These are phyloP conservation scores for Zygothrica quintamaculata DNA, from an alignment of 2,888 invertebrate genomes.

Conservation along the genomic window DNA sequence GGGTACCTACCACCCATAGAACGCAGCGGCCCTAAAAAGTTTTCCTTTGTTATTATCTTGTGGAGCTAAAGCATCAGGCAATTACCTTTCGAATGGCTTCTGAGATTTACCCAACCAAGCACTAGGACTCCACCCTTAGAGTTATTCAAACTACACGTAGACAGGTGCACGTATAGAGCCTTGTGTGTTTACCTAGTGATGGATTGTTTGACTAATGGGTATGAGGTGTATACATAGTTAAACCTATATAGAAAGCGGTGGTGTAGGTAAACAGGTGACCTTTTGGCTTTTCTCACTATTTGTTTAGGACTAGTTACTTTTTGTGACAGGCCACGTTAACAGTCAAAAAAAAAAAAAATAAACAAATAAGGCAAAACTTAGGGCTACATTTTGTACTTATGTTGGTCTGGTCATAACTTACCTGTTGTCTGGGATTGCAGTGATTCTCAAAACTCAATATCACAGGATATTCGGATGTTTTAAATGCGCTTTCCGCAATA, in stretches of 20 bases:
- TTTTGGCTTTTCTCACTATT: constrained; percentile 20
- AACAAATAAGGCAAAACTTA: constrained; percentile 12
- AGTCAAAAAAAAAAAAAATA: too few relatives aligned
- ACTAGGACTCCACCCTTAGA: neutral
- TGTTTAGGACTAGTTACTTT: constrained; percentile 46
- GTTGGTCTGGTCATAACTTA: constrained; percentile 46
- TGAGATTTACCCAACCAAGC: constrained; percentile 58
- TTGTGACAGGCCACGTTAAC: constrained; percentile 2
- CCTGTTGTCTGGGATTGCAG: constrained; percentile 96
- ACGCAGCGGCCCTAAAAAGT: constrained; percentile 52
- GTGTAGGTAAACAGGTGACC: neutral
- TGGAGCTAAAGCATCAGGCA: constrained; percentile 70
- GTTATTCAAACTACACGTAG: constrained; percentile 14
- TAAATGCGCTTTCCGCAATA: constrained; percentile 98
- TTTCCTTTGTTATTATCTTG: constrained; percentile 76
- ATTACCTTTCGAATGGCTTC: constrained; percentile 76
- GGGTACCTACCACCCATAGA: neutral
- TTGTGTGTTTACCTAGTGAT: constrained; percentile 24
- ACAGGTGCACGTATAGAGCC: constrained; percentile 31
- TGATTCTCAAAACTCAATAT: constrained; percentile 99
- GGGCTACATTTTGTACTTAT: constrained; percentile 13
- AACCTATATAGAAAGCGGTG: neutral
- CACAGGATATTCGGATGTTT: constrained; percentile 98
- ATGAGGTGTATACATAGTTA: too few relatives aligned
- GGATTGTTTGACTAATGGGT: constrained; percentile 36